These are phyloP conservation scores for Polydrusus tereticollis DNA, from an alignment of 2,888 invertebrate genomes.

Conservation along the genomic window DNA sequence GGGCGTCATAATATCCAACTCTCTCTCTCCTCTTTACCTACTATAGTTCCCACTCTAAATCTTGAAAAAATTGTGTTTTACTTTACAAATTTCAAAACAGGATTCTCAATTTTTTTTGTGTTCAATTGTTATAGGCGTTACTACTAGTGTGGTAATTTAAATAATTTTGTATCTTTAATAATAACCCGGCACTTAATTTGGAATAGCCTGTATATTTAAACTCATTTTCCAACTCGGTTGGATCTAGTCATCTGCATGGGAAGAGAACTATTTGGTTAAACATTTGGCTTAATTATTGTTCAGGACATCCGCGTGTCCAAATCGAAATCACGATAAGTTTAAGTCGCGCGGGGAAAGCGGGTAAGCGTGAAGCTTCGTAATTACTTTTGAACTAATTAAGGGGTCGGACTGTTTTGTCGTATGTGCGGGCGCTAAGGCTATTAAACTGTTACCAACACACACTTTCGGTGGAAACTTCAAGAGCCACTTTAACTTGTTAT, in stretches of 20 bases:
- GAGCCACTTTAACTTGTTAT: constrained; percentile 35
- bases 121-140: too few relatives aligned
- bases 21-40: too few relatives aligned
- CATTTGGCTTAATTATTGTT: constrained; percentile 42
- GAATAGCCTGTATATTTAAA: background rate
- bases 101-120: too few relatives aligned
- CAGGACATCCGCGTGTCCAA: constrained; percentile 37
- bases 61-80: too few relatives aligned
- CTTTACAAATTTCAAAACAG: background rate
- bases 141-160: too few relatives aligned
- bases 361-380: constrained; percentile 62
- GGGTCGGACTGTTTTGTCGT: constrained; percentile 58
- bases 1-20: too few relatives aligned
- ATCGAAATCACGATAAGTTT: constrained; percentile 33
- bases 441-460: constrained; percentile 48
- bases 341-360: constrained; percentile 41
- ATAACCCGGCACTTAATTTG: too few relatives aligned
- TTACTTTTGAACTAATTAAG: constrained; percentile 65
- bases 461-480: constrained; percentile 43
- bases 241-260: constrained; percentile 29
- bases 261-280: constrained; percentile 29
- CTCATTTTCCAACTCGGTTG: constrained; percentile 24
- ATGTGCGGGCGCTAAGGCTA: constrained; percentile 43
- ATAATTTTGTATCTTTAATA: too few relatives aligned
- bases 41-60: too few relatives aligned